Conservation (phyloP, 2,888 invertebrate genomes). For the Nymphalis polychloros region DNA sequence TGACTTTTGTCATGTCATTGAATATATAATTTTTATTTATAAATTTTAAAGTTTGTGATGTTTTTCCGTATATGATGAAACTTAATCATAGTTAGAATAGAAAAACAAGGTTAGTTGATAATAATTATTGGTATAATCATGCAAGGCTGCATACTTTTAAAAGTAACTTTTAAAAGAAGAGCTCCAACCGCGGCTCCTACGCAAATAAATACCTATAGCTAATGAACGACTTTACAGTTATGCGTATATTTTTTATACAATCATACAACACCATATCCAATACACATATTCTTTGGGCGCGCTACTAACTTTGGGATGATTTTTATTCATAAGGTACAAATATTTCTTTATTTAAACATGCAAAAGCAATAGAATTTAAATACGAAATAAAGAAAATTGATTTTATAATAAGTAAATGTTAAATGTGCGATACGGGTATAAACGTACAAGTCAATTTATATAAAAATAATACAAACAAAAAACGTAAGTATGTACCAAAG, state of each 20-base stretch:
- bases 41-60: too few species aligned
- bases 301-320: conserved; percentile 71
- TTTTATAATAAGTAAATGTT: neutral
- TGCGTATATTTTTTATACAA: conserved; percentile 79
- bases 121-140: conserved; percentile 37
- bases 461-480: conserved; percentile 3
- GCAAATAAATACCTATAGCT: conserved; percentile 76
- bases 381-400: conserved; percentile 3
- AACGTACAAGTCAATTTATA: neutral
- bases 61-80: too few species aligned
- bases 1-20: conserved; percentile 63
- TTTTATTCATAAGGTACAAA: conserved; percentile 30
- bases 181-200: conserved; percentile 59
- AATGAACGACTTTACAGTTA: conserved; percentile 77
- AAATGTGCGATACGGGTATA: neutral
- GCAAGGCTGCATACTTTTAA: conserved; percentile 71
- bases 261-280: conserved; percentile 76
- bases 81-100: neutral
- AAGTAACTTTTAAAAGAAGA: conserved; percentile 75
- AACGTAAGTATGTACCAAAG: conserved; percentile 24
- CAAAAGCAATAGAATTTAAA: neutral
- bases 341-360: conserved; percentile 17
- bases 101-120: conserved; percentile 4
- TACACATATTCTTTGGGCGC: conserved; percentile 78
- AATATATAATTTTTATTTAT: neutral